These are phyloP conservation scores for Anser cygnoides DNA, from an alignment of 2,113 vertebrate species.

Conservation along the genomic window DNA sequence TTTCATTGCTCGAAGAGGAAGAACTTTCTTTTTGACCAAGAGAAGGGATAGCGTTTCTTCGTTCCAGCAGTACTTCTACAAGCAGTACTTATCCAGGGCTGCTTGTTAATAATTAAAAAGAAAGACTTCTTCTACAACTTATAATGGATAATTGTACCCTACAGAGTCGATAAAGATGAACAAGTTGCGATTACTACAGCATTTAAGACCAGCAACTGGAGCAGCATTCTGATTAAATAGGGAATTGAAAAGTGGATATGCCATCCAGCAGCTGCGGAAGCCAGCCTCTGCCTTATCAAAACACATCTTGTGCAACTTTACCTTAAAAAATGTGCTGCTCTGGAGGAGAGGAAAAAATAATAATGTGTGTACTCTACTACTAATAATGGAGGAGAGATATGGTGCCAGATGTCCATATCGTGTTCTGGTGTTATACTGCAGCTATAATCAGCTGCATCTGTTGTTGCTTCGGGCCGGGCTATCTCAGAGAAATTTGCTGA, in stretches of 20 bases:
- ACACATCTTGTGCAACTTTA: background rate
- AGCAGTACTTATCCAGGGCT: background rate
- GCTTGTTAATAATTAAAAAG: conserved; percentile 50
- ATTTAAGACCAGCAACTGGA: background rate
- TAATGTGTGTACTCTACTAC: background rate
- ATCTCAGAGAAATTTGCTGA: rapidly evolving
- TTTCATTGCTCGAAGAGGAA: background rate
- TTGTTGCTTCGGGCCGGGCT: background rate
- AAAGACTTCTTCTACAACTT: background rate
- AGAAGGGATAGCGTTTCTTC: background rate
- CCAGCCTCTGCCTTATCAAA: background rate
- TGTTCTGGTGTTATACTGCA: background rate
- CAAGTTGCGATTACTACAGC: background rate
- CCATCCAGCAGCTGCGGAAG: background rate
- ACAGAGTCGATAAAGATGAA: background rate
- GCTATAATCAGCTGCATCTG: background rate
- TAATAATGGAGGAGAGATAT: background rate
- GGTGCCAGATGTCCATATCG: rapidly evolving
- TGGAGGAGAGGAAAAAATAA: background rate
- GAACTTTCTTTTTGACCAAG: background rate
- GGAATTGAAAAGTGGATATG: background rate
- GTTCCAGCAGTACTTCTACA: background rate
- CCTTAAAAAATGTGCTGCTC: background rate
- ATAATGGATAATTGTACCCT: background rate
- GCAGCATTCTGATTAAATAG: background rate